Conservation (phyloP, 2,797 vertebrate genomes). For the Cuniculus paca region DNA sequence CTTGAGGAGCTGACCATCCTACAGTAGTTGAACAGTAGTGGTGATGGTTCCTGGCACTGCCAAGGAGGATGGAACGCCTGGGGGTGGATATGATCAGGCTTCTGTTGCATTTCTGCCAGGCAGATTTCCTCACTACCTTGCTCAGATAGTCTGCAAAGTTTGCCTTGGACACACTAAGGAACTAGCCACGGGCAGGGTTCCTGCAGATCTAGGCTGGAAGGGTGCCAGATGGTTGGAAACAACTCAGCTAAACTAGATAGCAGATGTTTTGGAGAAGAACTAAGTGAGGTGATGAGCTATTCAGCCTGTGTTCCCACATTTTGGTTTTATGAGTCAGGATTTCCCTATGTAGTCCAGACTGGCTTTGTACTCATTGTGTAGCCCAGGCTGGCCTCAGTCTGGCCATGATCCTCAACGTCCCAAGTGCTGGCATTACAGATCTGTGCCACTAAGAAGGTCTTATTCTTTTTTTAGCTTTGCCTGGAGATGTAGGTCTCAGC, state of each 20-base stretch:
- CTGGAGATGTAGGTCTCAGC: background rate
- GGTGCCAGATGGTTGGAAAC: background rate
- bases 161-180: constrained; percentile 32
- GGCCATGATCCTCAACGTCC: background rate
- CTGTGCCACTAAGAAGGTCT: background rate
- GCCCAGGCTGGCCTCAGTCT: background rate
- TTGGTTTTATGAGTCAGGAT: background rate
- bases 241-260: background rate
- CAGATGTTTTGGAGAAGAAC: constrained; percentile 30
- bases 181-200: background rate
- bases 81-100: background rate
- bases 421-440: background rate
- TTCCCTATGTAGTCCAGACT: background rate
- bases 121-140: background rate
- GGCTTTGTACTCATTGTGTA: background rate
- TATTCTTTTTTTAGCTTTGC: background rate
- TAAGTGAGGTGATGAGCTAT: background rate
- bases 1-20: background rate
- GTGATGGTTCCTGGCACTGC: background rate
- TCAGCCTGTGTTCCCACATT: background rate
- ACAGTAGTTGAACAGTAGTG: background rate
- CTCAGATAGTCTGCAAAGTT: constrained; percentile 22
- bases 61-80: background rate
- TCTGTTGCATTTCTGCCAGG: background rate
- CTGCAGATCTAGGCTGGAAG: constrained; percentile 31